phyloP scores from a whole-genome alignment of 1,140 invertebrate species.

The Lanistes nyassanus region DNA sequence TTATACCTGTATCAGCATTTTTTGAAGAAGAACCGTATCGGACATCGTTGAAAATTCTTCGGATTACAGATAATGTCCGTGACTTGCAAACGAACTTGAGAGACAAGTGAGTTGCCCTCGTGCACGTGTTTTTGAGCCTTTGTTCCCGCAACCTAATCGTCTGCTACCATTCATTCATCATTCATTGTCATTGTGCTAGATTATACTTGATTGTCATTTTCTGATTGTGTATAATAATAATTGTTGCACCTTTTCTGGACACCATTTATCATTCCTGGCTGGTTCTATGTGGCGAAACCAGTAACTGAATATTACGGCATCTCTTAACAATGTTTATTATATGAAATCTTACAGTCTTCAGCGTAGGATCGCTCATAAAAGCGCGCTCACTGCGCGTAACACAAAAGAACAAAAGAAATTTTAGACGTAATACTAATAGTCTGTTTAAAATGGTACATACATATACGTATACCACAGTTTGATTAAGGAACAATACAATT shows the following conservation, averaged over 20 bases:
- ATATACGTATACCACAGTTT: too few species aligned
- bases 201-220: too few species aligned
- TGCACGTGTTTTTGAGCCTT: constrained; percentile 19
- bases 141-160: background rate
- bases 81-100: constrained; percentile 95
- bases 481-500: background rate
- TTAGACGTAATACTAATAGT: too few species aligned
- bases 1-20: constrained; percentile 45
- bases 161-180: background rate
- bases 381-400: too few species aligned
- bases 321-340: too few species aligned
- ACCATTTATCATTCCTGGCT: background rate
- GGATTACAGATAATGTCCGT: constrained; percentile 84
- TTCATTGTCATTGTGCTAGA: too few species aligned
- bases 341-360: too few species aligned
- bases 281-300: too few species aligned
- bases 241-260: background rate
- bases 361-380: too few species aligned
- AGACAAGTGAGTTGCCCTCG: constrained; percentile 81
- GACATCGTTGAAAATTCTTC: constrained; percentile 81
- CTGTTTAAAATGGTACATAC: too few species aligned
- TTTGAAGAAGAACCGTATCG: constrained; percentile 75
- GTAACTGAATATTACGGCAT: too few species aligned
- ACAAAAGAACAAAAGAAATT: too few species aligned
- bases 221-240: background rate